phyloP scores from a whole-genome alignment of 2,888 invertebrate species.

The Latrodectus elegans region DNA sequence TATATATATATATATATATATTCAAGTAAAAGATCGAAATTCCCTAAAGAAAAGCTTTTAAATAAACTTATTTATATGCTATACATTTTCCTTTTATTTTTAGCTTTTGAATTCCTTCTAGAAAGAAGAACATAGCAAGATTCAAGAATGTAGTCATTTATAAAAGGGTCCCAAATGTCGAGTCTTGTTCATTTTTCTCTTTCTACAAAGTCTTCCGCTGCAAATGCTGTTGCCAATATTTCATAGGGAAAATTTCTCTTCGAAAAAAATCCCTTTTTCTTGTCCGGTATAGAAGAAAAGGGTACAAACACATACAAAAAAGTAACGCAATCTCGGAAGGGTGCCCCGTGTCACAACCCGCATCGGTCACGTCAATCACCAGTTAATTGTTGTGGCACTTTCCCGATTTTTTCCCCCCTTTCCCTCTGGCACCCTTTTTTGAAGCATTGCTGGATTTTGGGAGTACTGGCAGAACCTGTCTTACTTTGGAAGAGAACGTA shows the following conservation, averaged over 20 bases:
- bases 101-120: constrained; percentile 22
- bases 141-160: constrained; percentile 41
- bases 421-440: not conserved
- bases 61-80: constrained; percentile 6
- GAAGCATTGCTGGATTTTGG: constrained; percentile 12
- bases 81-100: constrained; percentile 28
- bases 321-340: constrained; percentile 27
- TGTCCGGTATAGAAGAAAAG: constrained; percentile 4
- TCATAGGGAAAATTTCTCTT: not conserved
- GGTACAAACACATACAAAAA: constrained; percentile 15
- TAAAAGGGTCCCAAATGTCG: constrained; percentile 10
- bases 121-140: constrained; percentile 11
- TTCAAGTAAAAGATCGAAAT: not conserved
- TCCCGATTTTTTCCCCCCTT: constrained; percentile 34
- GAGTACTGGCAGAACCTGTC: constrained; percentile 37
- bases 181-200: constrained; percentile 29
- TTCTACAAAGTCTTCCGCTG: not conserved
- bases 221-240: constrained; percentile 17
- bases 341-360: constrained; percentile 23
- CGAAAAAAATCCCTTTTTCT: constrained; percentile 31
- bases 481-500: constrained; percentile 10
- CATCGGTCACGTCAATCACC: constrained; percentile 50
- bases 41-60: not conserved
- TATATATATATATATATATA: not conserved
- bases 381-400: constrained; percentile 59